Base-by-base conservation (phyloP, 2,113 vertebrate genomes). In the Capra hircus region DNA sequence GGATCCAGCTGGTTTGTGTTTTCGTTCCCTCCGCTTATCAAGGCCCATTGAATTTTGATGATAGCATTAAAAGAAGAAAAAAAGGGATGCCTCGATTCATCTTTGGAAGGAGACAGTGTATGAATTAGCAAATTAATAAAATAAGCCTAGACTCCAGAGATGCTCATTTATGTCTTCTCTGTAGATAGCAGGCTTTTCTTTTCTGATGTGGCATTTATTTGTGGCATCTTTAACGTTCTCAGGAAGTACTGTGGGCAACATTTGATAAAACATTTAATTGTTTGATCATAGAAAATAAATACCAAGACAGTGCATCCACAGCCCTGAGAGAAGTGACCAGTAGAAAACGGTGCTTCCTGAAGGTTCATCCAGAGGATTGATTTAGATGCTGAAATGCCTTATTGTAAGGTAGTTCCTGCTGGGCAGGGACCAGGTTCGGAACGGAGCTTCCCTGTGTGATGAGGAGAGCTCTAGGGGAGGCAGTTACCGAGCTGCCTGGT, bases 31-130 rank as follows among this genome's bases (percentile, higher is more conserved):
- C 85, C 19, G 1, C 89, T 92, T 59, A 92, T 92, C 94, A 96
- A 12, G 91, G 81, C 59, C 64, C 96, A 86, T 95, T 97, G 95
- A 67, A 92, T 94, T 96, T 97, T 96, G 95, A 97, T 97, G 94
- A 88, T 25, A 27, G 77, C 36, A 23, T 97, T 97, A 81, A 59
- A 43, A 53, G 1, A 40, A 83, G 25, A 36, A 52, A 60, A 30
- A 53, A 43, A 84, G 23, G 27, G 67, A 33, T 57, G 82, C 53
- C 53, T 92, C 4, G 9, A 82, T 71, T 96, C 81, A 48, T 81
- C 90, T 98, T 96, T 92, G 64, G 74, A 95, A 88, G 93, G 85
- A 77, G 74, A 57, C 43, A 74, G 33, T 8, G 4, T 88, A 67
- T 57, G 88, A 77, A 85, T 59, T 67, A 91, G 64, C 57, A 96